Evolutionary conservation across 2,888 invertebrate species (phyloP), one percentile per base, ranked within the genome.

Genomic region (Drosophila cyrtoloma): DNA sequence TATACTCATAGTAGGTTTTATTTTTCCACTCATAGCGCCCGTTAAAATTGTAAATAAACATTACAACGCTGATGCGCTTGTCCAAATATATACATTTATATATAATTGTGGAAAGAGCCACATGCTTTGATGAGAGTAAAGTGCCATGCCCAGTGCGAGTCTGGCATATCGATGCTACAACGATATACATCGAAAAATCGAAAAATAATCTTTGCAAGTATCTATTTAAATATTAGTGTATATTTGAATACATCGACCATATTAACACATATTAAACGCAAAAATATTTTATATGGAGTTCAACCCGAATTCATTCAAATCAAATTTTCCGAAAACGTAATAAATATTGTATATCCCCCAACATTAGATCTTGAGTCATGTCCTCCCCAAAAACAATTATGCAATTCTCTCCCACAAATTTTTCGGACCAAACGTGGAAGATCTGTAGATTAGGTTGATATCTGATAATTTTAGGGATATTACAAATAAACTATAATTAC

Each of bases 1-100:
- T 79, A 68, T 57, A 56, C 71, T 39, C 44, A 32, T 28, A 53
- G 32, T 26, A 39, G 44, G 47, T 76, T 64, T 61, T 58, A 61
- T 59, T 64, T 64, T 39, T 44, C 22, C 22, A 14, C 44, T 22
- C 44, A 22, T 3, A 44, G 22, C 44, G 5, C 44, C 44, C 12
- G 44, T 22, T 22, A 22, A 22, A 14, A 30, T 42, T 9, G 39
- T 9, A 26, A 28, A 39, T 44, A 39, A 56, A 35, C 33, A 55
- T 55, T 33, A 55, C 28, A 19, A 10, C 10, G 19, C 5, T 22
- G 33, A 12, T 32, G 44, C 5, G 5, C 0, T 22, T 22, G 22
- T 22, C 44, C 22, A 44, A 22, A 22, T 12, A 22, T 5, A 44
- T 44, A 44, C 10, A 44, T 22, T 12, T 22, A 22, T 12, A 22